Evolutionary conservation across 2,888 invertebrate species (phyloP).

Genomic region (Tinea semifulvella): DNA sequence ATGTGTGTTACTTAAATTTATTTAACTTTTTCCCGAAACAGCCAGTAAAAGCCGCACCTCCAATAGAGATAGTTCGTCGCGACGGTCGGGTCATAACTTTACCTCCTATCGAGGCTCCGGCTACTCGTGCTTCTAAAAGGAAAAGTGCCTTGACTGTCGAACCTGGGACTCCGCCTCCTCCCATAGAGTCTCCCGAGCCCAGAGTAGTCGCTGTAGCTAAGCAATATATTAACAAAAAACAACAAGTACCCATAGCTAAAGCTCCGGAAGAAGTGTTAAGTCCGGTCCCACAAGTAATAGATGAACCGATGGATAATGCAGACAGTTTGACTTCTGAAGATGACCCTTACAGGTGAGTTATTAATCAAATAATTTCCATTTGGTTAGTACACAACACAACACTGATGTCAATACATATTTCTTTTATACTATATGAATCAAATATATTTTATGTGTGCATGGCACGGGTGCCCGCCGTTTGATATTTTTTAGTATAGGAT

Average conservation of each 20-base stretch:
- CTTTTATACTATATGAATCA: neutral
- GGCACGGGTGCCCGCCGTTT: too few species aligned
- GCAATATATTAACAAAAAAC: constrained; percentile 48
- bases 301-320: constrained; percentile 62
- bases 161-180: constrained; percentile 22
- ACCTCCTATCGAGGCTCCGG: constrained; percentile 85
- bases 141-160: constrained; percentile 50
- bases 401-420: neutral
- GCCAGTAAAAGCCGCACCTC: constrained; percentile 47
- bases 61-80: constrained; percentile 76
- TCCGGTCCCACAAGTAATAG: constrained; percentile 28
- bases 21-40: too few species aligned
- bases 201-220: constrained; percentile 37
- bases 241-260: too few species aligned
- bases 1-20: too few species aligned
- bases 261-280: constrained; percentile 32
- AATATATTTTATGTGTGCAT: too few species aligned
- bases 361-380: neutral
- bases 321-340: constrained; percentile 86
- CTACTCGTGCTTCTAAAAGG: constrained; percentile 78
- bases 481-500: too few species aligned
- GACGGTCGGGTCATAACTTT: constrained; percentile 81
- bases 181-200: constrained; percentile 22
- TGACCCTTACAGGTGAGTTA: constrained; percentile 79
- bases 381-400: too few species aligned